Evolutionary conservation across 2,888 invertebrate species (phyloP).

Genomic region (Tetranychus truncatus): DNA sequence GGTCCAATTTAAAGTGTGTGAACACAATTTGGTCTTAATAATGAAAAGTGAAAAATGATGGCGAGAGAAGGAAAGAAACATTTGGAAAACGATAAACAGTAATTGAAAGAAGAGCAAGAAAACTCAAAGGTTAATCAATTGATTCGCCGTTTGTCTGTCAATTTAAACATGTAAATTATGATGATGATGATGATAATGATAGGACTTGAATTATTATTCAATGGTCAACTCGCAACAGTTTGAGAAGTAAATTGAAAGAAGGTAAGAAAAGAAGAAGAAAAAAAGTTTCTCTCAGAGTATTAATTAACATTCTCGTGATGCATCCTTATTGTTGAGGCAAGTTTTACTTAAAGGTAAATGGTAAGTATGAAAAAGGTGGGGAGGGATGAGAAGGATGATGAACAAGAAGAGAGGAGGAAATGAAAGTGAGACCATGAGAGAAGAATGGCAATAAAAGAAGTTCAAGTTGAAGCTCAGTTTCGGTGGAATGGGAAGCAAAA

Average conservation of each 20-base stretch:
- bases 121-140: background rate
- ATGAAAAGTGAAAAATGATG: no score
- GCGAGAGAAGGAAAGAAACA: no score
- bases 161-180: background rate
- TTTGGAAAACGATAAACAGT: no score
- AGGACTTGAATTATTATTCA: background rate
- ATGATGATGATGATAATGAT: background rate
- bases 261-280: background rate
- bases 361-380: background rate
- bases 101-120: no score
- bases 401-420: background rate
- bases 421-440: background rate
- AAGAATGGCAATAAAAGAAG: background rate
- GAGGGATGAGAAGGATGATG: slow-evolving; percentile 4
- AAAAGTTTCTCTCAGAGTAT: background rate
- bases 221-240: background rate
- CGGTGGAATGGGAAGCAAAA: no score
- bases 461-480: no score
- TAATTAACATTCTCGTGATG: background rate
- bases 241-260: background rate
- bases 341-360: background rate
- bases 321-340: background rate
- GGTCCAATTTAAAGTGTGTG: no score
- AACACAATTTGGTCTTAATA: no score
- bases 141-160: background rate